Evolutionary conservation across 2,113 vertebrate species (phyloP).

Genomic region (Laticauda colubrina): DNA sequence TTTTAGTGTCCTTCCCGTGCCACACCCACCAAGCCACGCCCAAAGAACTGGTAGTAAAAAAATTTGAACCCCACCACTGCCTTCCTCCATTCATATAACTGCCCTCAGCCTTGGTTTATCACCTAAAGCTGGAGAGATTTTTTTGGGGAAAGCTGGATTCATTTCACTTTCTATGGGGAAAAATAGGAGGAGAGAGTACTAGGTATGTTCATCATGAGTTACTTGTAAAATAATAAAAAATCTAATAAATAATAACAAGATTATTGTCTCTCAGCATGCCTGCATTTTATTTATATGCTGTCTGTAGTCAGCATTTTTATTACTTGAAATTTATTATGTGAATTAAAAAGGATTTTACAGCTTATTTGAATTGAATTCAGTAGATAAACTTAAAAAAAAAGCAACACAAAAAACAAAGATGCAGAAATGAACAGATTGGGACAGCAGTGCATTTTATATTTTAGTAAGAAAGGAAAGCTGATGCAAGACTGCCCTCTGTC

Average conservation of each 20-base stretch:
- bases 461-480: fast-evolving
- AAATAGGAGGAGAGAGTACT: neutral
- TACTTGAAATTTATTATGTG: neutral
- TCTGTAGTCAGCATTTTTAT: neutral
- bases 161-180: neutral
- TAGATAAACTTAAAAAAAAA: neutral
- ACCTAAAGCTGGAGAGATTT: neutral
- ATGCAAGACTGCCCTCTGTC: conserved; percentile 56
- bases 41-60: too few species aligned
- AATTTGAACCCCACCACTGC: too few species aligned
- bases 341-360: neutral
- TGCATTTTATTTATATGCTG: neutral
- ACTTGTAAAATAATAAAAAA: neutral
- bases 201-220: neutral
- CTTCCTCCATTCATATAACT: neutral
- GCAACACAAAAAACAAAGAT: neutral
- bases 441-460: neutral
- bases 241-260: neutral
- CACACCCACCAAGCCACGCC: too few species aligned
- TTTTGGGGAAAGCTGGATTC: too few species aligned
- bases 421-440: neutral
- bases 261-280: neutral
- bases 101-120: neutral
- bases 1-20: too few species aligned
- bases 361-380: neutral